Percentiles rank a stretch among this genome's conserved stretches.
Evolutionary conservation across 2,888 invertebrate species (phyloP).

Genomic region (Cryptus viduatorius): DNA sequence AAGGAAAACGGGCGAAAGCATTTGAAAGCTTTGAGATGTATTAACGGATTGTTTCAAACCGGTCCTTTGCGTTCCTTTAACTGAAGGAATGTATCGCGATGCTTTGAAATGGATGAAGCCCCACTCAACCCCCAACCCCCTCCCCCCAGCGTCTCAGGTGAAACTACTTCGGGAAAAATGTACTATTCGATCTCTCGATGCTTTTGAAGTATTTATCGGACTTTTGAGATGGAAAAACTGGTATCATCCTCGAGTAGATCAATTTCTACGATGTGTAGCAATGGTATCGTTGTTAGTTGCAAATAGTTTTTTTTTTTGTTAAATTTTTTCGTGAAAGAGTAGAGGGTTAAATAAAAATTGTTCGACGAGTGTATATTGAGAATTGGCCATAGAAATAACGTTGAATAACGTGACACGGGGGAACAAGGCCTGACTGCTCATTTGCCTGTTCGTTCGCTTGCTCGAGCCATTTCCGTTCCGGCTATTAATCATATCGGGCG

Average conservation of each 20-base stretch:
- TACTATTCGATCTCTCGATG: too few species aligned
- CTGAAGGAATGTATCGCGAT: neutral
- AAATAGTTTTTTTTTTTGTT: too few species aligned
- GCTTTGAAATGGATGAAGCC: neutral
- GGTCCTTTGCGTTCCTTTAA: neutral
- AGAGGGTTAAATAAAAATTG: conserved; percentile 16
- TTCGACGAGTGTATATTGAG: neutral
- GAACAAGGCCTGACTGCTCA: neutral
- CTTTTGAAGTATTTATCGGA: too few species aligned
- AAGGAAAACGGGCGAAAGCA: neutral
- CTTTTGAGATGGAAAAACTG: too few species aligned
- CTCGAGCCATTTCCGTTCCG: conserved; percentile 55
- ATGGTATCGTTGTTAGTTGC: too few species aligned
- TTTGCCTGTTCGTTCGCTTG: conserved; percentile 40
- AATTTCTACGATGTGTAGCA: too few species aligned
- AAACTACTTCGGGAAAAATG: too few species aligned
- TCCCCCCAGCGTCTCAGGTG: too few species aligned
- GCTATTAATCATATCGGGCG: conserved; percentile 63
- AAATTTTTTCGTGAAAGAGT: neutral
- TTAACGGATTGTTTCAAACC: conserved; percentile 3
- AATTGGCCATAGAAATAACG: neutral
- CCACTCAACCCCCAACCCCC: too few species aligned
- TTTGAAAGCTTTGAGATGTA: conserved; percentile 8
- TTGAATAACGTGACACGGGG: neutral
- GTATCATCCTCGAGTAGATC: too few species aligned